Evolutionary conservation across 2,113 vertebrate species (phyloP).

Genomic region (Neogale vison): DNA sequence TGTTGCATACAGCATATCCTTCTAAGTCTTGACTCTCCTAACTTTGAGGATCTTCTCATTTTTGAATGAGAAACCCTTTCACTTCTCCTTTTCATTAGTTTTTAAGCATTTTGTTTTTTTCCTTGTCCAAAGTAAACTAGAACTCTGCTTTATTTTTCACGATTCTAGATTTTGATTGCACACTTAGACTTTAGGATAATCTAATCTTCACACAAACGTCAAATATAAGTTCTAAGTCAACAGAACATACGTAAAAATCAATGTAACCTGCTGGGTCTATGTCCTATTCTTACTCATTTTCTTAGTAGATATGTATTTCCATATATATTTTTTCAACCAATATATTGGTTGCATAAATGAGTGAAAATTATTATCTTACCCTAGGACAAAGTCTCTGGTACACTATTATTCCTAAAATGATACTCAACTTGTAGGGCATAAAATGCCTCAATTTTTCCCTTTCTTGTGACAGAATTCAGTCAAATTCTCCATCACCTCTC

Average conservation of each 20-base stretch:
- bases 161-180: neutral
- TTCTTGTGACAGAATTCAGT: neutral
- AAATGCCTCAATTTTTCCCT: neutral
- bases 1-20: neutral
- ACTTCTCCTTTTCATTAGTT: neutral
- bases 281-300: neutral
- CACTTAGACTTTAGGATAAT: neutral
- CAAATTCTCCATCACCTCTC: neutral
- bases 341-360: neutral
- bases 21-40: neutral
- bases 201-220: neutral
- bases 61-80: conserved; percentile 27
- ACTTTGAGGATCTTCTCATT: neutral
- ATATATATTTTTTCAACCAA: neutral
- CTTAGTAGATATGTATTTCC: neutral
- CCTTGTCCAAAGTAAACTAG: neutral
- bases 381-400: neutral
- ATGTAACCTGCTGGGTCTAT: neutral
- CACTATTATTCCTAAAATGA: neutral
- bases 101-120: neutral
- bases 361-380: neutral
- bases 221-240: conserved; percentile 29
- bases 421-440: neutral
- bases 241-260: neutral
- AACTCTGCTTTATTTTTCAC: neutral